phyloP scores from a whole-genome alignment of 2,888 invertebrate genomes.

The Synanthedon andrenaeformis region DNA sequence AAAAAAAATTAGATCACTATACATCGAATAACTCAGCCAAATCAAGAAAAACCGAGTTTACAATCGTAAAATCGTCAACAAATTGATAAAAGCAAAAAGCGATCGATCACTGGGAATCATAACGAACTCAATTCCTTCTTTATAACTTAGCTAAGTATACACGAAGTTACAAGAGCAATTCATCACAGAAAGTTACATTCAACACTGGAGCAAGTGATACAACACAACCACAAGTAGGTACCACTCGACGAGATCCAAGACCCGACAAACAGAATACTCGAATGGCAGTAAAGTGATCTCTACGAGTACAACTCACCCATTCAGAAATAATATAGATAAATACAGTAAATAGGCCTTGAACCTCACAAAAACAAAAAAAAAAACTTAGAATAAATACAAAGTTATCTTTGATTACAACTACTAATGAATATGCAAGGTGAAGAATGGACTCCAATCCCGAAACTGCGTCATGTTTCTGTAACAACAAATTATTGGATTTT shows the following conservation, averaged over 20 bases:
- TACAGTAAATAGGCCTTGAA: background rate
- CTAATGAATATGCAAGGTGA: slow-evolving; percentile 13
- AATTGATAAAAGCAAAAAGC: background rate
- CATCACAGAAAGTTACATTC: background rate
- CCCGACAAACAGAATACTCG: background rate
- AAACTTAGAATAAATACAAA: slow-evolving; percentile 25
- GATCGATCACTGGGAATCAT: background rate
- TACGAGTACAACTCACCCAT: too few species aligned
- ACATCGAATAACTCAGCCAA: background rate
- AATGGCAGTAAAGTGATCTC: background rate
- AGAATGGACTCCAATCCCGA: slow-evolving; percentile 3
- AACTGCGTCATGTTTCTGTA: too few species aligned
- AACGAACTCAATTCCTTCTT: background rate
- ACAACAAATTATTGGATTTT: too few species aligned
- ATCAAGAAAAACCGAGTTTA: background rate
- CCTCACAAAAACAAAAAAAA: background rate
- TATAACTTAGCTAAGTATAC: background rate
- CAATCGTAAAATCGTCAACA: background rate
- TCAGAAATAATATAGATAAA: too few species aligned
- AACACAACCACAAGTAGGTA: background rate
- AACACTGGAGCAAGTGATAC: background rate
- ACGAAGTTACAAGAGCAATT: background rate
- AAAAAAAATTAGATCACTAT: background rate
- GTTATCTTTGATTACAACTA: slow-evolving; percentile 23
- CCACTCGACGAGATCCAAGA: background rate